Percentiles rank a stretch among this genome's conserved stretches.
Conservation (phyloP, 2,888 invertebrate genomes). For the Zaprionus bogoriensis region DNA sequence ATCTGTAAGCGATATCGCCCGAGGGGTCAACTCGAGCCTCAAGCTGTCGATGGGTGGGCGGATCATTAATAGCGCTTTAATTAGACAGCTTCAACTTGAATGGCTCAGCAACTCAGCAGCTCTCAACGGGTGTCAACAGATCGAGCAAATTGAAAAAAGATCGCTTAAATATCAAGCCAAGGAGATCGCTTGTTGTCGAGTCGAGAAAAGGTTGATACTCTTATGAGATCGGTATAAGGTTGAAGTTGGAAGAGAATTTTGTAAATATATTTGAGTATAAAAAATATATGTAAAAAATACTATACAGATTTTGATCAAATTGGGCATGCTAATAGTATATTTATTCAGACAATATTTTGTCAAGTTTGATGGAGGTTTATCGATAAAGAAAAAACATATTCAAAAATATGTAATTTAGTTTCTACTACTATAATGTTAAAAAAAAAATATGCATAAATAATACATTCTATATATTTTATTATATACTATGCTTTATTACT, state of each 20-base stretch:
- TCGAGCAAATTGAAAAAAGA: constrained; percentile 35
- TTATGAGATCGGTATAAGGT: not conserved
- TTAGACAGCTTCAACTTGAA: constrained; percentile 50
- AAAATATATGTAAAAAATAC: too few relatives aligned
- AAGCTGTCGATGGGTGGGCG: constrained; percentile 59
- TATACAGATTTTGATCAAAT: too few relatives aligned
- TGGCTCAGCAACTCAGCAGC: constrained; percentile 26
- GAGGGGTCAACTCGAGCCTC: not conserved
- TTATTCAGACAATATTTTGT: too few relatives aligned
- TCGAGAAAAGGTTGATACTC: not conserved
- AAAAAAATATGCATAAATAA: too few relatives aligned
- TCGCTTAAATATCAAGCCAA: not conserved
- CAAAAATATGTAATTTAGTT: too few relatives aligned
- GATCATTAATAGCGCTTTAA: constrained; percentile 65
- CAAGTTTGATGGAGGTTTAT: too few relatives aligned
- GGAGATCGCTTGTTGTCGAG: not conserved
- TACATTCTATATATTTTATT: too few relatives aligned
- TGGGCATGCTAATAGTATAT: too few relatives aligned
- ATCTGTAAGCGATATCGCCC: constrained; percentile 49
- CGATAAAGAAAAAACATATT: too few relatives aligned
- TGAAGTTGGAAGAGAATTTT: not conserved
- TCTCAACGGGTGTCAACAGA: constrained; percentile 39
- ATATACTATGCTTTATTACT: too few relatives aligned
- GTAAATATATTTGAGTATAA: too few relatives aligned
- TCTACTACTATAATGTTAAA: too few relatives aligned